Conservation (phyloP, 2,113 vertebrate genomes). For the Odontesthes bonariensis region DNA sequence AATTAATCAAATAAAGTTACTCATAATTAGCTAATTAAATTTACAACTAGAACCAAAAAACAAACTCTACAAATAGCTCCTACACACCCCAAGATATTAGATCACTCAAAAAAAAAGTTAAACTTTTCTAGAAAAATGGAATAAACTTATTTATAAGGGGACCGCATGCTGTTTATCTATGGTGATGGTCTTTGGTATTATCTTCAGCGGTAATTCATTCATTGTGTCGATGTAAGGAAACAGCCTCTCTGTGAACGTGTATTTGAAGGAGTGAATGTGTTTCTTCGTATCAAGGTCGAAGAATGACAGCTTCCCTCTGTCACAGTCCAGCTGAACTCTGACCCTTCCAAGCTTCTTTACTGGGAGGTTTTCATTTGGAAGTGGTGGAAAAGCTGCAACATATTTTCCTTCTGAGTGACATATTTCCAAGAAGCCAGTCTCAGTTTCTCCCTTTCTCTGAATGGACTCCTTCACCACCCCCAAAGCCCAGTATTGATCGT, state of each 20-base stretch:
- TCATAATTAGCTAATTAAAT: no score
- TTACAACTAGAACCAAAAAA: no score
- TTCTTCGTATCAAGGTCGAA: not conserved
- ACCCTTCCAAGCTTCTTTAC: not conserved
- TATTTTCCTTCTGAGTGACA: not conserved
- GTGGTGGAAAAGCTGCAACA: rapidly evolving
- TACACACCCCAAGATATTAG: no score
- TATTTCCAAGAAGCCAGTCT: slow-evolving; percentile 9
- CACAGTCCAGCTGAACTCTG: not conserved
- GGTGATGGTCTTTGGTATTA: not conserved
- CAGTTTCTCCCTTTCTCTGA: not conserved
- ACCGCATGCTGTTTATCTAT: no score
- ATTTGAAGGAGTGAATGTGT: slow-evolving; percentile 10
- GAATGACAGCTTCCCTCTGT: slow-evolving; percentile 3
- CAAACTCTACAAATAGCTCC: no score
- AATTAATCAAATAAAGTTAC: no score
- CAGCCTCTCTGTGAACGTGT: slow-evolving; percentile 1
- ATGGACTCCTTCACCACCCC: slow-evolving; percentile 12
- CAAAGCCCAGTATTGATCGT: slow-evolving; percentile 1
- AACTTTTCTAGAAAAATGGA: no score
- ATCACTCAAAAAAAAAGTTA: no score
- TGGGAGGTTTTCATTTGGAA: not conserved
- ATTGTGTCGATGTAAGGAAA: slow-evolving; percentile 27
- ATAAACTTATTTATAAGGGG: no score
- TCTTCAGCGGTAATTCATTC: not conserved